Percentiles rank a stretch among this genome's conserved stretches.
phyloP scores from a whole-genome alignment of 2,888 invertebrate species.

The Diloba caeruleocephala region DNA sequence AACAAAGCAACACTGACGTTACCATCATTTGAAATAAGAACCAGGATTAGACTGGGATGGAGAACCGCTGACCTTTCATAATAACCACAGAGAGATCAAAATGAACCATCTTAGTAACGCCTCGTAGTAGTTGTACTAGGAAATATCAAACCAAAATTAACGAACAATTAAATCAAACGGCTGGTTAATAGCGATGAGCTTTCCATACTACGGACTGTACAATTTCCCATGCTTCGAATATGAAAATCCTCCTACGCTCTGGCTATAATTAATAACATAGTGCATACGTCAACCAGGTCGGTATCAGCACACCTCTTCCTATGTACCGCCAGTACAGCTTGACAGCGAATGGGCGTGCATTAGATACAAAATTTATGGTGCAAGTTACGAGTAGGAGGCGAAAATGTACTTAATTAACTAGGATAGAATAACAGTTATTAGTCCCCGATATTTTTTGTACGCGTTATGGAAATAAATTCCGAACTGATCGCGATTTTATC shows the following conservation, averaged over 20 bases:
- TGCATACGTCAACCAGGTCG: conserved; percentile 69
- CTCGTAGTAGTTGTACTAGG: neutral
- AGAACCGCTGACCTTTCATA: no score
- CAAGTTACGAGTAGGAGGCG: conserved; percentile 52
- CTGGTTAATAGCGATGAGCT: conserved; percentile 35
- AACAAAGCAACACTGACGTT: no score
- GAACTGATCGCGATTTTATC: conserved; percentile 40
- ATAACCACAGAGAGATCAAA: no score
- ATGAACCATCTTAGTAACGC: no score
- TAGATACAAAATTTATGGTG: conserved; percentile 51
- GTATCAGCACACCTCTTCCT: conserved; percentile 69
- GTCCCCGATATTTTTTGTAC: conserved; percentile 41
- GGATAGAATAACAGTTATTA: conserved; percentile 47
- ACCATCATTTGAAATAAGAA: no score
- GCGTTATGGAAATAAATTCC: conserved; percentile 36
- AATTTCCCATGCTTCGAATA: conserved; percentile 62
- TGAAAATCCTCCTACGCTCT: conserved; percentile 62
- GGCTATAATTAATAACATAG: conserved; percentile 68
- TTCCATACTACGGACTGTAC: conserved; percentile 36
- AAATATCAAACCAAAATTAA: conserved; percentile 6
- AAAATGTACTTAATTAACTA: conserved; percentile 52
- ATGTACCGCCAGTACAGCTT: conserved; percentile 62
- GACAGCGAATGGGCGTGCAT: conserved; percentile 79
- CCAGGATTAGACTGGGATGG: no score
- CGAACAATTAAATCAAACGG: conserved; percentile 22